Conservation (phyloP, 2,888 invertebrate genomes). For the Luperina nickerlii region DNA sequence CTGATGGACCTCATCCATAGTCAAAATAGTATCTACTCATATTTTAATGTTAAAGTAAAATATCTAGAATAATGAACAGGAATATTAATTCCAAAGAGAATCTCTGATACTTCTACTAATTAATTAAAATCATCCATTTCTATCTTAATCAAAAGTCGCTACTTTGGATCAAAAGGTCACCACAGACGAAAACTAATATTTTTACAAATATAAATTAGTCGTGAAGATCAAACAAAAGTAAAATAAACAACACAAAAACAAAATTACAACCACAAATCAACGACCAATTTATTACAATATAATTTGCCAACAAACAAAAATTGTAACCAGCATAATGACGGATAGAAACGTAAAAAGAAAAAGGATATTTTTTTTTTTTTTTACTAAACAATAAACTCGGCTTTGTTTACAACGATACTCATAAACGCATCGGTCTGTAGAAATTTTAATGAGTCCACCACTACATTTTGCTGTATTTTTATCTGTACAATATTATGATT, state of each 20-base stretch:
- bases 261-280: neutral
- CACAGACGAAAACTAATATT: too few species aligned
- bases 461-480: conserved; percentile 56
- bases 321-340: conserved; percentile 40
- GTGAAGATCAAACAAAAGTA: neutral
- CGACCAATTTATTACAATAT: neutral
- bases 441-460: conserved; percentile 86
- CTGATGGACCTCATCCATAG: too few species aligned
- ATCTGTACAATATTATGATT: conserved; percentile 24
- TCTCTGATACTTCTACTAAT: too few species aligned
- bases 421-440: conserved; percentile 78
- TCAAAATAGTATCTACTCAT: neutral
- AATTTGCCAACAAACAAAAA: conserved; percentile 24
- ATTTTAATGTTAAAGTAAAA: neutral
- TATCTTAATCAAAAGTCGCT: neutral
- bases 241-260: neutral
- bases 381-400: conserved; percentile 44
- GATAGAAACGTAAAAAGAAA: conserved; percentile 21
- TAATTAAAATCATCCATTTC: neutral
- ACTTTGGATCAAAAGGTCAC: neutral
- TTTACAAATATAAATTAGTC: too few species aligned
- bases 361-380: conserved; percentile 37
- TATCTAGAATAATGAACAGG: neutral
- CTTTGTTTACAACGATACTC: conserved; percentile 70
- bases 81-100: neutral